These are phyloP conservation scores for Coregonus clupeaformis DNA, from an alignment of 2,113 vertebrate species.

Conservation along the genomic window DNA sequence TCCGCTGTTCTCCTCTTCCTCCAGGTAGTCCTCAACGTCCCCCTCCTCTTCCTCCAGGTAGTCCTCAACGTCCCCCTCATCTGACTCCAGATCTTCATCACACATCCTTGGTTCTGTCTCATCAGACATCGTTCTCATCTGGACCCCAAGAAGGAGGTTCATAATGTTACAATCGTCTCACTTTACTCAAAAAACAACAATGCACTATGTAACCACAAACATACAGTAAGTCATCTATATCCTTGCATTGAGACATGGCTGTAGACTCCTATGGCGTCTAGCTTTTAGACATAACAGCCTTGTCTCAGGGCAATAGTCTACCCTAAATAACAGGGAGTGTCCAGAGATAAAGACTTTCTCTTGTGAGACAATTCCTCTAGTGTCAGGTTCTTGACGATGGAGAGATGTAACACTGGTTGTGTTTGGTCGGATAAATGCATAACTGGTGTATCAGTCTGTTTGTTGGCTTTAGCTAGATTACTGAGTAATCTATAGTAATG, in stretches of 20 bases:
- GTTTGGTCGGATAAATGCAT: not conserved
- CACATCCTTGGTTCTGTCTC: constrained; percentile 70
- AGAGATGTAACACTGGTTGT: not conserved
- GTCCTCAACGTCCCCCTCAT: constrained; percentile 68
- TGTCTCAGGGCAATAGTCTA: no score
- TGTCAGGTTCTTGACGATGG: not conserved
- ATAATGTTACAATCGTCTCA: not conserved
- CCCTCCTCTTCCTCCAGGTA: constrained; percentile 71
- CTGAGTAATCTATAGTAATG: not conserved
- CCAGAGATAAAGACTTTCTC: not conserved
- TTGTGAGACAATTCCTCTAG: not conserved
- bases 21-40: constrained; percentile 71
- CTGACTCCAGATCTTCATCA: constrained; percentile 73
- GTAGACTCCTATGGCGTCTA: no score
- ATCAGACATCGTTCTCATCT: constrained; percentile 75
- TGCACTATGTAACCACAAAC: not conserved
- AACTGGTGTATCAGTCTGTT: not conserved
- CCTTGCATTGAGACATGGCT: no score
- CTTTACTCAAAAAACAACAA: not conserved
- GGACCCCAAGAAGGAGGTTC: not conserved
- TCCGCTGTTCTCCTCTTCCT: constrained; percentile 71
- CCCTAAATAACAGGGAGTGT: no score
- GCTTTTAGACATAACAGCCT: no score
- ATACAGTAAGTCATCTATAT: no score
- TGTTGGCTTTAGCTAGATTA: not conserved